Evolutionary conservation across 2,797 vertebrate genomes (phyloP).

Genomic region (Cynodonichthys magdalenae): DNA sequence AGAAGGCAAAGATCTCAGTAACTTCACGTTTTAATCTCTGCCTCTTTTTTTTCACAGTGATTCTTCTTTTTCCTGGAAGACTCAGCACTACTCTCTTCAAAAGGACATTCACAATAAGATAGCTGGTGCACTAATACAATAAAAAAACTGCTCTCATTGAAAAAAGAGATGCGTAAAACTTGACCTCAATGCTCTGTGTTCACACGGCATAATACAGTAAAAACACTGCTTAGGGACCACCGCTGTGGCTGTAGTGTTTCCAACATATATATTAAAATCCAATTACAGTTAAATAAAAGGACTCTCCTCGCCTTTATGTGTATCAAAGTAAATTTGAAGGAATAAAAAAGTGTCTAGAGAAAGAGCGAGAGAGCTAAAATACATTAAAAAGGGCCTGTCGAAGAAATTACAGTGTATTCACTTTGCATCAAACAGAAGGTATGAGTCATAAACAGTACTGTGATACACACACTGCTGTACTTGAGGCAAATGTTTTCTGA

Average conservation of each 20-base stretch:
- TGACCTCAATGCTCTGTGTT: conserved; percentile 25
- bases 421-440: conserved; percentile 46
- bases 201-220: conserved; percentile 37
- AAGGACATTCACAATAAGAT: conserved; percentile 40
- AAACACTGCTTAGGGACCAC: conserved; percentile 33
- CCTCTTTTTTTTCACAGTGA: conserved; percentile 65
- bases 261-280: conserved; percentile 35
- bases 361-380: conserved; percentile 48
- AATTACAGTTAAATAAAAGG: conserved; percentile 54
- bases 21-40: conserved; percentile 52
- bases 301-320: conserved; percentile 34
- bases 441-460: conserved; percentile 37
- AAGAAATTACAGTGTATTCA: conserved; percentile 72
- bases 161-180: conserved; percentile 50
- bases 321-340: conserved; percentile 48
- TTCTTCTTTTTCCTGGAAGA: conserved; percentile 43
- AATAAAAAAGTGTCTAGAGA: conserved; percentile 67
- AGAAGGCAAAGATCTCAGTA: conserved; percentile 35
- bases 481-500: conserved; percentile 43
- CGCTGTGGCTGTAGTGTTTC: conserved; percentile 42
- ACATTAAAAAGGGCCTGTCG: conserved; percentile 61
- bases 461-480: conserved; percentile 33
- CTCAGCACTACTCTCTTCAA: conserved; percentile 17
- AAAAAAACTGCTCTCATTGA: conserved; percentile 43
- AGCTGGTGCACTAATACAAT: conserved; percentile 18